A percentile compares a stretch with the other conserved stretches of the same genome.
Evolutionary conservation across 2,888 invertebrate species (phyloP).

Genomic region (Eristalinus sepulchralis): DNA sequence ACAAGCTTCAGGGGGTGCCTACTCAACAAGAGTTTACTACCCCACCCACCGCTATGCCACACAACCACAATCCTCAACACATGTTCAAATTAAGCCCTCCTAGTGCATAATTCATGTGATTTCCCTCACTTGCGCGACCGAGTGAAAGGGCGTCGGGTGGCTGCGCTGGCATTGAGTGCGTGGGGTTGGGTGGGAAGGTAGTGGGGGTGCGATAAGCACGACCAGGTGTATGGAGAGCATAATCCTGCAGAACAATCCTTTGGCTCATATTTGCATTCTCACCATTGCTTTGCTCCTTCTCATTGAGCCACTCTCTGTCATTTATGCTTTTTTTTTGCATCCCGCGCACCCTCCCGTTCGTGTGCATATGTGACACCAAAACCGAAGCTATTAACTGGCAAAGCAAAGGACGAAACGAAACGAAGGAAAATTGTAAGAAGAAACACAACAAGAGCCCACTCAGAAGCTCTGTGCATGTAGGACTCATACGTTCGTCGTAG

Average conservation of each 20-base stretch:
- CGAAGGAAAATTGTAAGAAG: background rate
- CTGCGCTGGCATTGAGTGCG: background rate
- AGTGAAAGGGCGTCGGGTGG: background rate
- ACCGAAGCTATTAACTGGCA: constrained; percentile 25
- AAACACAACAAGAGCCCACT: constrained; percentile 1
- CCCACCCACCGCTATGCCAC: background rate
- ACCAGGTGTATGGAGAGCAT: constrained; percentile 5
- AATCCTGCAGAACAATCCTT: constrained; percentile 37
- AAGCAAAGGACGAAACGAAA: background rate
- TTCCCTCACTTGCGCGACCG: background rate
- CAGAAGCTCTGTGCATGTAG: background rate
- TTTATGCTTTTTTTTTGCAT: constrained; percentile 21
- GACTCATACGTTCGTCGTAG: background rate
- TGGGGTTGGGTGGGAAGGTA: background rate
- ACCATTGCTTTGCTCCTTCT: background rate
- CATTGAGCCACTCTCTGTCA: constrained; percentile 24
- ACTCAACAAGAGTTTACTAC: constrained; percentile 1
- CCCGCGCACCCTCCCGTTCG: background rate
- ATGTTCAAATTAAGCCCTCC: constrained; percentile 27
- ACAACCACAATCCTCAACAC: constrained; percentile 10
- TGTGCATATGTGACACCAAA: background rate
- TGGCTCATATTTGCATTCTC: constrained; percentile 16
- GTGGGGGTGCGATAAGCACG: background rate
- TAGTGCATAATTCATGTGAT: constrained; percentile 36
- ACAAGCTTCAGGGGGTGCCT: constrained; percentile 12